phyloP scores from a whole-genome alignment of 2,113 vertebrate species.

The Columbina picui region DNA sequence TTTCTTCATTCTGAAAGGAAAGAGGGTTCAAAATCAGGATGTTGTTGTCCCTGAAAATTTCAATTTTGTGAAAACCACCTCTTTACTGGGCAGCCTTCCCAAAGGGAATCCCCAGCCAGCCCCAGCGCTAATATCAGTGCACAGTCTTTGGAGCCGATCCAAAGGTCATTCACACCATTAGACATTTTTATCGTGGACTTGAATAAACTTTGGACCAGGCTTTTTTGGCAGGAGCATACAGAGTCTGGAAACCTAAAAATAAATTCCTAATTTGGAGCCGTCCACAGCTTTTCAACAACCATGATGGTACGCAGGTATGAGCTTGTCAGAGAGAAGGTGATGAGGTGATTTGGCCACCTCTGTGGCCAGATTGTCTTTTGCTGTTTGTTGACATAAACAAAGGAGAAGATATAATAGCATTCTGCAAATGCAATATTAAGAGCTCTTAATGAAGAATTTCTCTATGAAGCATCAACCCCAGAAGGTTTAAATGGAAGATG shows the following conservation, averaged over 20 bases:
- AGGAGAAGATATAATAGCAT: neutral
- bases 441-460: conserved; percentile 3
- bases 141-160: conserved; percentile 47
- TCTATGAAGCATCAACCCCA: neutral
- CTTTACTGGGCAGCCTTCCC: conserved; percentile 59
- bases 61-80: conserved; percentile 36
- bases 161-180: conserved; percentile 57
- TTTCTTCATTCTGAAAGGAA: conserved; percentile 26
- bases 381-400: neutral
- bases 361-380: neutral
- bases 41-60: conserved; percentile 54
- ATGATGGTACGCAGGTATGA: neutral
- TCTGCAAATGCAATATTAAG: neutral
- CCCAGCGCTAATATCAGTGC: conserved; percentile 53
- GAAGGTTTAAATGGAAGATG: neutral
- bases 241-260: conserved; percentile 60
- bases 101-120: conserved; percentile 62
- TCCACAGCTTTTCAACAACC: conserved; percentile 34
- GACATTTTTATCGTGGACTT: conserved; percentile 61
- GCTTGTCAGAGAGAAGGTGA: neutral
- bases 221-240: conserved; percentile 51
- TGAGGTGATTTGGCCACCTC: neutral
- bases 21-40: conserved; percentile 22
- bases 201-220: conserved; percentile 60
- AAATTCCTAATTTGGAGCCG: conserved; percentile 35